Conservation (phyloP, 1,140 invertebrate genomes). For the Pentalonia nigronervosa region DNA sequence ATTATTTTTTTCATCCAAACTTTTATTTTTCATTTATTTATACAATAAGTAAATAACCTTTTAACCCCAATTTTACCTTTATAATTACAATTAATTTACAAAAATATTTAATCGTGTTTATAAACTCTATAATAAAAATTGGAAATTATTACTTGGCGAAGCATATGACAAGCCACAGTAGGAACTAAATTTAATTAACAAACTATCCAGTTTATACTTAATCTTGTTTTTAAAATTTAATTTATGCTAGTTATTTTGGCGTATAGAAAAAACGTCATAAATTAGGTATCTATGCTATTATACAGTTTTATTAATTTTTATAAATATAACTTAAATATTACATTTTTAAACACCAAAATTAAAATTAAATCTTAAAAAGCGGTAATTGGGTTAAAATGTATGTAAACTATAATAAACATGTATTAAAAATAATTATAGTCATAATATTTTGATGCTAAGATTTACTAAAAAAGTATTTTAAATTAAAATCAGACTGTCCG, state of each 20-base stretch:
- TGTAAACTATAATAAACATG: background rate
- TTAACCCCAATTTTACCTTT: background rate
- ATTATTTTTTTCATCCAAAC: background rate
- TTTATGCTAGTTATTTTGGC: background rate
- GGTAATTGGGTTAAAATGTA: background rate
- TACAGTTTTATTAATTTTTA: too few relatives aligned
- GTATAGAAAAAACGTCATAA: background rate
- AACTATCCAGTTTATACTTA: background rate
- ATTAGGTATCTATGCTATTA: background rate
- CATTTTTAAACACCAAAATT: too few relatives aligned
- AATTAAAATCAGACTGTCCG: background rate
- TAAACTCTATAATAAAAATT: background rate
- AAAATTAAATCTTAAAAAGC: background rate
- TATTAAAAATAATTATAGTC: background rate
- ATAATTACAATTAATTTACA: background rate
- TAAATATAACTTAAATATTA: too few relatives aligned
- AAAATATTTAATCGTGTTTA: background rate
- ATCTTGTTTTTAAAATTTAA: background rate
- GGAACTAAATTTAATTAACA: background rate
- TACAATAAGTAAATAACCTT: background rate
- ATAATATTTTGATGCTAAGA: background rate
- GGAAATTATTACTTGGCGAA: background rate
- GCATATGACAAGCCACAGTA: background rate
- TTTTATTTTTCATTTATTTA: slow-evolving; percentile 8
- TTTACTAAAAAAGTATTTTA: background rate